Base-by-base conservation (phyloP, 2,888 invertebrate genomes). In the Ochlodes sylvanus region DNA sequence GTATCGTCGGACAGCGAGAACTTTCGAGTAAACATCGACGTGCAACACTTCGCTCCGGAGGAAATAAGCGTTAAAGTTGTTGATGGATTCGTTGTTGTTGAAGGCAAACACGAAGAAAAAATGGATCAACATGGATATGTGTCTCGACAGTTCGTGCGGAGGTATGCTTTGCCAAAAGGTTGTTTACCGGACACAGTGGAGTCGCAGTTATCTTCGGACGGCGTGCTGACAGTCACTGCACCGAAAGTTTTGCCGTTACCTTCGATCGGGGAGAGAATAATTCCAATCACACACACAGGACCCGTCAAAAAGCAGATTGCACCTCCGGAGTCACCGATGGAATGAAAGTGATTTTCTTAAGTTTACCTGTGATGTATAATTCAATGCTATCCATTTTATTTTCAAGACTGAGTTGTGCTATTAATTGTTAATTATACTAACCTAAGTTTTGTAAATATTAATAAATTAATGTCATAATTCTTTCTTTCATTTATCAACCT, bases 101-200 rank as follows among this genome's bases (percentile, higher is more conserved):
- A 97, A 82, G 97, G 96, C 0, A 96, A 96, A 79, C 97, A 97
- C 75, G 96, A 96, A 73, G 97, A 97, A 77, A 95, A 95, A 76
- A 92, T 94, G 65, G 97, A 97, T 73, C 94, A 95, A 10, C 96
- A 96, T 77, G 97, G 97, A 0, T 96, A 93, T 71, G 94, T 97
- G 44, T 95, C 96, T 0, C 93, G 97, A 61, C 95, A 96, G 75
- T 96, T 98, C 75, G 93, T 96, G 3, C 94, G 97, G 50, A 94
- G 95, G 61, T 97, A 97, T 79, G 85, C 94, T 1, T 84, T 98
- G 55, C 97, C 98, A 0, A 90, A 95, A 79, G 96, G 95, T 2
- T 96, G 96, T 71, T 95, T 97, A 74, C 93, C 96, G 0, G 95
- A 95, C 63, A 94, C 95, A 27, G 95, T 97, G 0, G 93, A 94